A percentile compares a stretch with the other conserved stretches of the same genome.
These are phyloP conservation scores for Tinea pellionella DNA, from an alignment of 2,888 invertebrate genomes.

Conservation along the genomic window DNA sequence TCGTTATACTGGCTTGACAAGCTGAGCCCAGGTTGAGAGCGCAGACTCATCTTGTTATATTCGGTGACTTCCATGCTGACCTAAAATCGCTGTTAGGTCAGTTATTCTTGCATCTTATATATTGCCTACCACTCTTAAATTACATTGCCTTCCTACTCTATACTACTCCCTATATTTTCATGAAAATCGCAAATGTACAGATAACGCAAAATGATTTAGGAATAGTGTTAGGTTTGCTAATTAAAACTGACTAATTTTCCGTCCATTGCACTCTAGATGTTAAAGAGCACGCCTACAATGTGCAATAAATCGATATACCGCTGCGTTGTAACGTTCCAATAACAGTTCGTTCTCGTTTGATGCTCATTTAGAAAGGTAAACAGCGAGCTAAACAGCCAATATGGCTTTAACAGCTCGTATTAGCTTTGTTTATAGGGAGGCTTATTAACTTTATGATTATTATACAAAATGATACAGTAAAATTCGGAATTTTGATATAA, in stretches of 20 bases:
- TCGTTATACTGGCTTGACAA: too few relatives aligned
- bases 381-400: constrained; percentile 42
- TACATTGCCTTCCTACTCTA: too few relatives aligned
- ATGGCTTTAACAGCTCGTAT: constrained; percentile 38
- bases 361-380: constrained; percentile 52
- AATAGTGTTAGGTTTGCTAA: background rate
- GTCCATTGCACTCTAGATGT: constrained; percentile 4
- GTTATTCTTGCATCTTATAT: too few relatives aligned
- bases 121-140: too few relatives aligned
- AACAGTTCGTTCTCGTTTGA: constrained; percentile 55
- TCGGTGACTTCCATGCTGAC: too few relatives aligned
- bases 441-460: constrained; percentile 13
- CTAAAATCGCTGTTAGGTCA: too few relatives aligned
- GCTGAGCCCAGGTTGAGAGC: too few relatives aligned
- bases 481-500: constrained; percentile 2
- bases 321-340: constrained; percentile 41
- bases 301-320: constrained; percentile 43
- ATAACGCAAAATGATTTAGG: background rate
- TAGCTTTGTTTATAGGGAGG: constrained; percentile 22
- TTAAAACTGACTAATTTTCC: constrained; percentile 7
- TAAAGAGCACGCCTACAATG: constrained; percentile 12
- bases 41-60: too few relatives aligned
- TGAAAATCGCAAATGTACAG: background rate
- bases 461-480: constrained; percentile 6
- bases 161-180: background rate